A percentile compares a stretch with the other conserved stretches of the same genome.
These are phyloP conservation scores for Paramormyrops kingsleyae DNA, from an alignment of 2,113 vertebrate genomes.

Conservation along the genomic window DNA sequence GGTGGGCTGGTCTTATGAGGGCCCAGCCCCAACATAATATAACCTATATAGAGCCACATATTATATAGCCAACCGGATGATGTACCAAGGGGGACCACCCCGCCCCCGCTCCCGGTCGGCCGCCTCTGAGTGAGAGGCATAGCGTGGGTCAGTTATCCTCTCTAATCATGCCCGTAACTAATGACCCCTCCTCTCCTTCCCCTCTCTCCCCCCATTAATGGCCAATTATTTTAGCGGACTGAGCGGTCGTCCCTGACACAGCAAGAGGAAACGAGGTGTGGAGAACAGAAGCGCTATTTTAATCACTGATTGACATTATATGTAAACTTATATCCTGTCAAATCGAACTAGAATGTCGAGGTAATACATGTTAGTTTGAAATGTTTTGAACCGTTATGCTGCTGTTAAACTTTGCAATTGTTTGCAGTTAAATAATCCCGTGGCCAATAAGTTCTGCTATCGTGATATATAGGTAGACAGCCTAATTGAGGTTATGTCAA, in stretches of 20 bases:
- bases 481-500: not conserved
- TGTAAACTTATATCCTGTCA: not conserved
- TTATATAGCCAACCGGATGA: not conserved
- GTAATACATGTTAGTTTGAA: not conserved
- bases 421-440: not conserved
- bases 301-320: slow-evolving; percentile 56
- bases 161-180: slow-evolving; percentile 43
- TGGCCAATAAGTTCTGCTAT: not conserved
- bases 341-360: not conserved
- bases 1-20: not conserved
- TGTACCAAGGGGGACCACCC: not conserved
- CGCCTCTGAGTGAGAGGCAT: slow-evolving; percentile 15
- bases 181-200: slow-evolving; percentile 34
- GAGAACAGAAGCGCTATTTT: slow-evolving; percentile 51
- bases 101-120: not conserved
- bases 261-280: slow-evolving; percentile 60
- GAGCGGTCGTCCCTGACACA: slow-evolving; percentile 32
- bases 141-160: slow-evolving; percentile 29
- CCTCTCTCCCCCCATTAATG: slow-evolving; percentile 52
- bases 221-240: slow-evolving; percentile 51
- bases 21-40: not conserved
- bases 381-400: not conserved
- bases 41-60: not conserved
- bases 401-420: not conserved
- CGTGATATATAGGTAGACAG: not conserved